These are phyloP conservation scores for Cossypha dichroa DNA, from an alignment of 2,797 vertebrate species.

Conservation along the genomic window DNA sequence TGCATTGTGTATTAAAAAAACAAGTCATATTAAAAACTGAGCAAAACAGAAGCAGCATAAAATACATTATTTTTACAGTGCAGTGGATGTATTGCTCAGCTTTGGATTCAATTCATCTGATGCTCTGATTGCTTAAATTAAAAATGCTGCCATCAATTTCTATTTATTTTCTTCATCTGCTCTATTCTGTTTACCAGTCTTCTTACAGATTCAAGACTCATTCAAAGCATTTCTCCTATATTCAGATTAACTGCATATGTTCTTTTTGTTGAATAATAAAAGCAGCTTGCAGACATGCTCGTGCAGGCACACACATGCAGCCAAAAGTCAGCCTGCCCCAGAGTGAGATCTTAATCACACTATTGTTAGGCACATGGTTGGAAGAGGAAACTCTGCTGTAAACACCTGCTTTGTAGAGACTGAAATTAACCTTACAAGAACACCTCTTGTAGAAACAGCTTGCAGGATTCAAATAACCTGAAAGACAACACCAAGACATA, in stretches of 20 bases:
- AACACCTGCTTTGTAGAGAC: conserved; percentile 38
- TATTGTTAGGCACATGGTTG: neutral
- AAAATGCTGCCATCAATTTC: neutral
- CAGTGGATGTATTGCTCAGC: neutral
- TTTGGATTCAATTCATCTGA: neutral
- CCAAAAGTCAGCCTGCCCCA: conserved; percentile 44
- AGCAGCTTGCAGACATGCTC: neutral
- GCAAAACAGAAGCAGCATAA: neutral
- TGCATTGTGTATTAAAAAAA: neutral
- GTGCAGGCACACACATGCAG: neutral
- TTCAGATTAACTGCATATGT: neutral
- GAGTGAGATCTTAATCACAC: conserved; percentile 35
- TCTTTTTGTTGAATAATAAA: neutral
- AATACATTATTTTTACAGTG: neutral
- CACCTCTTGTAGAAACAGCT: neutral
- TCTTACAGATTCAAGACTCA: neutral
- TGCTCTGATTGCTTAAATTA: neutral
- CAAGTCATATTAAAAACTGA: neutral
- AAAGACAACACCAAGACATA: neutral
- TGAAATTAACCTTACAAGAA: conserved; percentile 7
- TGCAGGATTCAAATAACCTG: neutral
- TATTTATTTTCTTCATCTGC: neutral
- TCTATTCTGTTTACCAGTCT: neutral
- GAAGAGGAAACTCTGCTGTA: conserved; percentile 26
- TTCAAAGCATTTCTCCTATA: neutral